These are phyloP conservation scores for Lasioglossum figueresi DNA, from an alignment of 2,888 invertebrate species.

Conservation along the genomic window DNA sequence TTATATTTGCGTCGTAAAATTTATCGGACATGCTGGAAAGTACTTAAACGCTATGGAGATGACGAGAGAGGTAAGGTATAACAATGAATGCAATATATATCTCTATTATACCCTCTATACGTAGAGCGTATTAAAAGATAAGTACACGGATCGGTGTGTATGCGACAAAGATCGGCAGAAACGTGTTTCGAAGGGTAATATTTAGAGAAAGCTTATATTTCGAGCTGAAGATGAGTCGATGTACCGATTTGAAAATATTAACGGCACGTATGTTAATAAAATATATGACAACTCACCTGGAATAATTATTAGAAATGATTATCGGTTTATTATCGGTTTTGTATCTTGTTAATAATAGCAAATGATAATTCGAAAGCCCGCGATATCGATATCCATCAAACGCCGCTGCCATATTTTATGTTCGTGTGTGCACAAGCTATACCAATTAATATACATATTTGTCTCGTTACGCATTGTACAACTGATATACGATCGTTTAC, in stretches of 20 bases:
- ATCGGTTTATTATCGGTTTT: background rate
- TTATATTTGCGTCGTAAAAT: slow-evolving; percentile 1
- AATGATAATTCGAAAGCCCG: background rate
- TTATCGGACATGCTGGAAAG: background rate
- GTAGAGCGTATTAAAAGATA: background rate
- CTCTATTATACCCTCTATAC: background rate
- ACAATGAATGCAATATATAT: background rate
- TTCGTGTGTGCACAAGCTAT: background rate
- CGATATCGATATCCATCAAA: slow-evolving; percentile 7
- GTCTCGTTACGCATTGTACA: background rate
- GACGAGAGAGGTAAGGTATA: slow-evolving; percentile 1
- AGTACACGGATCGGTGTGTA: background rate
- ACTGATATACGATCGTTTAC: background rate
- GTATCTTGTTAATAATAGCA: slow-evolving; percentile 8
- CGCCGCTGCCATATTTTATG: background rate
- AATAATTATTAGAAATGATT: too few relatives aligned
- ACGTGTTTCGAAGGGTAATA: background rate
- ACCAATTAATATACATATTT: slow-evolving; percentile 1
- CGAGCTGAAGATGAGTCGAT: background rate
- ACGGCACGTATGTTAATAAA: background rate
- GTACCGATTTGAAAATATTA: background rate
- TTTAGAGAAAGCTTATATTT: background rate
- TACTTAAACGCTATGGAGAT: background rate
- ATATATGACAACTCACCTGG: background rate
- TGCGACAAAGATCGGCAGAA: background rate